phyloP scores from a whole-genome alignment of 2,113 vertebrate genomes.

The Sialia sialis region DNA sequence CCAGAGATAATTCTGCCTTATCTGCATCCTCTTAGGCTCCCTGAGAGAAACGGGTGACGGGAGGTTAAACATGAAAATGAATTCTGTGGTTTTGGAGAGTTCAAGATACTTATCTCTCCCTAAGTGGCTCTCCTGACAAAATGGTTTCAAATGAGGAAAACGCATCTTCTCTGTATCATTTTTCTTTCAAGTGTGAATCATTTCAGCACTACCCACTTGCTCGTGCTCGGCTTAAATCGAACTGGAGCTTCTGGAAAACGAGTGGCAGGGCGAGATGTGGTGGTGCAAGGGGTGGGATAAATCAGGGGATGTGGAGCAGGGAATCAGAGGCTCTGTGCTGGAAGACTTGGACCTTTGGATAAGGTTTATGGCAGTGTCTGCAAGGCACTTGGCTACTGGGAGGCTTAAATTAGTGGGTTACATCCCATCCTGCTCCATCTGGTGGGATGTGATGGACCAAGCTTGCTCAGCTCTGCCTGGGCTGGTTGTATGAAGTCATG shows the following conservation, averaged over 20 bases:
- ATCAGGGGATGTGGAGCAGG: not conserved
- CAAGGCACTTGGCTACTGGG: not conserved
- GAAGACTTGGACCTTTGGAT: not conserved
- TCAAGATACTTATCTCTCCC: slow-evolving; percentile 59
- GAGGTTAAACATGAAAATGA: slow-evolving; percentile 60
- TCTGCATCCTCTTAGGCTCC: slow-evolving; percentile 50
- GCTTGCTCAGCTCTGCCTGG: not conserved
- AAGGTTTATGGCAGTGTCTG: not conserved
- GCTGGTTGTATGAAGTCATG: not conserved
- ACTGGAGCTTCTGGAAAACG: not conserved
- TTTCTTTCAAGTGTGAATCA: slow-evolving; percentile 52
- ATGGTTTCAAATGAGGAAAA: slow-evolving; percentile 54
- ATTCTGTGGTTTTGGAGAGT: slow-evolving; percentile 59
- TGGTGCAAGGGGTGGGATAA: not conserved
- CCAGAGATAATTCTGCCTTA: slow-evolving; percentile 48
- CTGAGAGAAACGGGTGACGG: not conserved
- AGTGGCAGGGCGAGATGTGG: not conserved
- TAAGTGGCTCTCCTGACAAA: slow-evolving; percentile 59
- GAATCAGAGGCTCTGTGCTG: not conserved
- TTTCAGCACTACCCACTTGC: not conserved
- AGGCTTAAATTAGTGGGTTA: not conserved
- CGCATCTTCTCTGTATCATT: not conserved
- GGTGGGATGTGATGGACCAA: not conserved
- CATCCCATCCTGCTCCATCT: not conserved
- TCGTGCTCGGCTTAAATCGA: not conserved